Conservation (phyloP, 2,113 vertebrate genomes). For the Chaetorhynchus papuensis region DNA sequence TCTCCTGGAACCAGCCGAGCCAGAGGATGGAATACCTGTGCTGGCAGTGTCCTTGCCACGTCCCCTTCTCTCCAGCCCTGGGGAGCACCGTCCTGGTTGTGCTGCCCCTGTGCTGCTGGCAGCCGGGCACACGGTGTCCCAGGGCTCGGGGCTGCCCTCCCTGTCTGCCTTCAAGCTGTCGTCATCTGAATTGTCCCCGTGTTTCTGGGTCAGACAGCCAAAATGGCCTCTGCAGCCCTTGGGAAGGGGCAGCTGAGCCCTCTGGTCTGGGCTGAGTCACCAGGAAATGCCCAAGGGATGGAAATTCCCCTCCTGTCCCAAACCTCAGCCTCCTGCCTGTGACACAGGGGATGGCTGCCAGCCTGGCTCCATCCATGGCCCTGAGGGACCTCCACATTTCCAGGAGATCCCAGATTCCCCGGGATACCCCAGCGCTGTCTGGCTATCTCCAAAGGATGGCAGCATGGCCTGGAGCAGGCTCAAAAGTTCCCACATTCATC, state of each 20-base stretch:
- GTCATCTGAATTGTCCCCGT: fast-evolving
- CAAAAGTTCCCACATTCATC: not conserved
- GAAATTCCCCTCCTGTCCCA: not conserved
- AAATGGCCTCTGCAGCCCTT: fast-evolving
- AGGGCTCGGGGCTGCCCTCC: not conserved
- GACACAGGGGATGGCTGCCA: fast-evolving
- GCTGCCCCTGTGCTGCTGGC: fast-evolving
- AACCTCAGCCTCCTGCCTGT: not conserved
- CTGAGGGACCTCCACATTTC: not conserved
- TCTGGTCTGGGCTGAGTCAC: not conserved
- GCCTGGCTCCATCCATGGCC: fast-evolving
- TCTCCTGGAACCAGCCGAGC: not conserved
- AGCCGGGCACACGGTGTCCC: fast-evolving
- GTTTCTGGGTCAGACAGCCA: constrained; percentile 1
- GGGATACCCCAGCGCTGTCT: fast-evolving
- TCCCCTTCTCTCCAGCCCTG: not conserved
- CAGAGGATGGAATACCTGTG: not conserved
- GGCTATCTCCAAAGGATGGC: not conserved
- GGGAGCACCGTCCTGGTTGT: not conserved
- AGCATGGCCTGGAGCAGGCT: not conserved
- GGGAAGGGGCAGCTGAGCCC: not conserved
- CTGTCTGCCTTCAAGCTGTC: not conserved
- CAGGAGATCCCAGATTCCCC: not conserved
- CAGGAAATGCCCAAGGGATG: not conserved
- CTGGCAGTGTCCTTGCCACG: not conserved